Percentiles rank a stretch among this genome's conserved stretches.
Conservation (phyloP, 2,113 vertebrate genomes). For the Cyprinodon variegatus region DNA sequence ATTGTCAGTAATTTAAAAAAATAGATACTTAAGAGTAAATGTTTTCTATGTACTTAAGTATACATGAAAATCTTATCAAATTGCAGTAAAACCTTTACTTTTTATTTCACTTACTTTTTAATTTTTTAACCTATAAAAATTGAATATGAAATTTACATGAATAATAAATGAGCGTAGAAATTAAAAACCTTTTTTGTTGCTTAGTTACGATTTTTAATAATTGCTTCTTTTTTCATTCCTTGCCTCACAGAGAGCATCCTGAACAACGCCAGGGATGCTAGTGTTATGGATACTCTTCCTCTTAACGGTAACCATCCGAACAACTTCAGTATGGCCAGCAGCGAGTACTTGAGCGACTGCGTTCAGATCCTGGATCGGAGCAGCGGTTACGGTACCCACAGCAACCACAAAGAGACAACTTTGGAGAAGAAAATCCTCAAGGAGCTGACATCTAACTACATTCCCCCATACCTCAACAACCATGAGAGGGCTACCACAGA, state of each 20-base stretch:
- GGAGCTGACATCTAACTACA: conserved; percentile 97
- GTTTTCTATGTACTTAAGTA: neutral
- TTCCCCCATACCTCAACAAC: conserved; percentile 97
- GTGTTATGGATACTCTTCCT: conserved; percentile 99
- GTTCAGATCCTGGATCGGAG: conserved; percentile 94
- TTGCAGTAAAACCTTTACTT: conserved; percentile 10
- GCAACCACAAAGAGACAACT: conserved; percentile 92
- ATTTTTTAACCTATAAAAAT: conserved; percentile 36
- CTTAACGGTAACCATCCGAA: conserved; percentile 99
- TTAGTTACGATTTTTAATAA: conserved; percentile 38
- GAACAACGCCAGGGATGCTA: conserved; percentile 99
- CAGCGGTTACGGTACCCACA: conserved; percentile 82
- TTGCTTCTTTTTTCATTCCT: conserved; percentile 21
- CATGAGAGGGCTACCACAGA: conserved; percentile 89
- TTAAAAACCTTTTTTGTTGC: conserved; percentile 9
- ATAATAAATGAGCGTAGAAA: conserved; percentile 48
- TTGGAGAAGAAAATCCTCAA: conserved; percentile 98
- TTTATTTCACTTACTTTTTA: neutral
- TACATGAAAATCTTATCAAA: conserved; percentile 18
- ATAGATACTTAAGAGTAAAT: too few species aligned
- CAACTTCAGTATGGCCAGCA: conserved; percentile 95
- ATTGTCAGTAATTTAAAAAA: too few species aligned
- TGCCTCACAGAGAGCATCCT: conserved; percentile 93
- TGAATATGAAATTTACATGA: conserved; percentile 55
- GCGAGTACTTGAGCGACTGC: conserved; percentile 97